Conservation (phyloP, 1,140 invertebrate species). For the Gerris buenoi region DNA sequence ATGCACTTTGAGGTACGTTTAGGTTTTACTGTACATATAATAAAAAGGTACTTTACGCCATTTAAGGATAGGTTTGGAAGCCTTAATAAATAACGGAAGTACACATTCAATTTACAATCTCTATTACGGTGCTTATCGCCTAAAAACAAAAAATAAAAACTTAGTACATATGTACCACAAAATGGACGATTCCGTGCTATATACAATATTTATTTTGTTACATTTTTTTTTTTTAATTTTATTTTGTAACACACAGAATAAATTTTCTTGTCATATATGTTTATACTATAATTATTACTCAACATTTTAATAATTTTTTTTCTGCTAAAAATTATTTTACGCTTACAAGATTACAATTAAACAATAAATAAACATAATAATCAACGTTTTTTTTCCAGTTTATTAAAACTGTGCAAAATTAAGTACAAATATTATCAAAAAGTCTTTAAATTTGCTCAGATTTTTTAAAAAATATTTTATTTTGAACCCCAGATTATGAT, state of each 20-base stretch:
- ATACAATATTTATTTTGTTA: neutral
- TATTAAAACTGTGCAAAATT: too few species aligned
- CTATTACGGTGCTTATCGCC: neutral
- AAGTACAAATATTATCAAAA: too few species aligned
- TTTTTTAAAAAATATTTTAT: too few species aligned
- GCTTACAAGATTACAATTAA: too few species aligned
- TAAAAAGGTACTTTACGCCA: neutral
- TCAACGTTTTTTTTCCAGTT: too few species aligned
- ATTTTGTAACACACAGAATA: neutral
- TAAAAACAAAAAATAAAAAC: slow-evolving; percentile 5
- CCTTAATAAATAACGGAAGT: slow-evolving; percentile 10
- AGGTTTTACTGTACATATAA: slow-evolving; percentile 4
- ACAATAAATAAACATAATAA: too few species aligned
- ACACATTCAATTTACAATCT: neutral
- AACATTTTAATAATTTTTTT: neutral
- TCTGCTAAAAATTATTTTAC: slow-evolving; percentile 3
- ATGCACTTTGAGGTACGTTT: slow-evolving; percentile 14
- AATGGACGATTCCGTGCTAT: slow-evolving; percentile 10
- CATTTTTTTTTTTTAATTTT: too few species aligned
- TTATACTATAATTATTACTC: neutral
- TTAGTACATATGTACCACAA: slow-evolving; percentile 6
- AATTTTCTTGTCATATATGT: neutral
- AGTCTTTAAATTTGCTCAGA: too few species aligned
- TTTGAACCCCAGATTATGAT: too few species aligned
- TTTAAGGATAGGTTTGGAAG: slow-evolving; percentile 9